Evolutionary conservation across 2,113 vertebrate genomes (phyloP), one percentile per base, ranked within the genome.

Genomic region (Varanus komodoensis): DNA sequence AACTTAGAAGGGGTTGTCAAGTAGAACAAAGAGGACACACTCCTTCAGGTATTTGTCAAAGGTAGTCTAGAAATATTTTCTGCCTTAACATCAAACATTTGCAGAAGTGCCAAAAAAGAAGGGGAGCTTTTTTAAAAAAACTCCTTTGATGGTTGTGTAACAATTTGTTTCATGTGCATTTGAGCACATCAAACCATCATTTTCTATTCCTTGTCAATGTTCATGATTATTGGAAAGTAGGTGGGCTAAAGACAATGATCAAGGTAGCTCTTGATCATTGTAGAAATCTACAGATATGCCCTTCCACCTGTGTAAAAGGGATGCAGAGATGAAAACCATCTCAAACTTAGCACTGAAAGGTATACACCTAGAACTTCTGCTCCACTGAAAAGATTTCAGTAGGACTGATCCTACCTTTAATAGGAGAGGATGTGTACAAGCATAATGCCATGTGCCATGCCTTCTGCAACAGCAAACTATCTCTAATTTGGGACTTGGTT

Each of bases 41-140:
- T 69, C 87, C 87, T 74, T 88, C 54, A 68, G 82, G 61, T 89
- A 29, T 68, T 74, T 88, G 87, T 88, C 87, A 88, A 54, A 81
- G 77, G 79, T 25, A 29, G 64, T 89, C 61, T 84, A 89, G 57
- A 84, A 32, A 84, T 69, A 64, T 34, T 89, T 89, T 79, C 74
- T 84, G n/a, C 44, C 14, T 21, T 84, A 68, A 78, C 23, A 54
- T 64, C 38, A 50, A 89, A 84, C 21, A 74, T 84, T 89, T 78
- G 64, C 38, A 71, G 38, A 83, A 54, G 57, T 52, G 48, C 61
- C 50, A 89, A 61, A 54, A 34, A 71, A 73, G 34, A 23, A 11
- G 8, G 8, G 29, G 23, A 19, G 38, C 1, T 44, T 44, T 44
- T 44, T 44, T 44, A 44, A 8, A 19, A 68, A n/a, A 57, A 38